phyloP scores from a whole-genome alignment of 1,140 invertebrate species.

The Parapsyche elsis region DNA sequence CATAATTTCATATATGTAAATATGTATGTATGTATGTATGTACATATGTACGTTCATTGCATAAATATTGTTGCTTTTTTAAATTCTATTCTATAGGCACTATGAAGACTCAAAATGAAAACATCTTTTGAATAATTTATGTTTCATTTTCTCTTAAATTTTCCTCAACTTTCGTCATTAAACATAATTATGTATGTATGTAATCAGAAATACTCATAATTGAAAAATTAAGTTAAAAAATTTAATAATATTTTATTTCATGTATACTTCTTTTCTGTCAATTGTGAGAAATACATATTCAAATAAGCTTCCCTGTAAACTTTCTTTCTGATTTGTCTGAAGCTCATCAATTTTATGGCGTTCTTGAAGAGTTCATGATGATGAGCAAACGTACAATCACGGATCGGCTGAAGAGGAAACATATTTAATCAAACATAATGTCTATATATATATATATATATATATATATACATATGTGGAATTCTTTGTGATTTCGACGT shows the following conservation, averaged over 20 bases:
- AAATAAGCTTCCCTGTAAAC: constrained; percentile 66
- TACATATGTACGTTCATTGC: too few relatives aligned
- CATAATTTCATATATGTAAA: too few relatives aligned
- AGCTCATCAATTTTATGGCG: constrained; percentile 65
- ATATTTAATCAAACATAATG: constrained; percentile 12
- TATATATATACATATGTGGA: background rate
- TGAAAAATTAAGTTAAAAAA: too few relatives aligned
- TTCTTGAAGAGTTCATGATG: constrained; percentile 66
- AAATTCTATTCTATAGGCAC: too few relatives aligned
- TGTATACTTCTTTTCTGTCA: constrained; percentile 45
- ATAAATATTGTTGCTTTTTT: too few relatives aligned
- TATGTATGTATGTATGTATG: too few relatives aligned
- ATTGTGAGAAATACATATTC: constrained; percentile 63
- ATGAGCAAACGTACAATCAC: constrained; percentile 67
- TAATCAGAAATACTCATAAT: too few relatives aligned
- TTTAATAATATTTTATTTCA: constrained; percentile 14
- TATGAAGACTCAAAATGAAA: too few relatives aligned
- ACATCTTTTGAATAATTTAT: too few relatives aligned
- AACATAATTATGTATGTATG: too few relatives aligned
- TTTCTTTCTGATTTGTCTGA: constrained; percentile 64
- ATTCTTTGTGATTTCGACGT: background rate
- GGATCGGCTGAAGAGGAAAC: constrained; percentile 61
- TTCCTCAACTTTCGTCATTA: too few relatives aligned
- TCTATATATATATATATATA: constrained; percentile 10
- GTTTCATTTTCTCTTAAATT: too few relatives aligned